phyloP scores from a whole-genome alignment of 2,888 invertebrate species.

The Hemaris fuciformis region DNA sequence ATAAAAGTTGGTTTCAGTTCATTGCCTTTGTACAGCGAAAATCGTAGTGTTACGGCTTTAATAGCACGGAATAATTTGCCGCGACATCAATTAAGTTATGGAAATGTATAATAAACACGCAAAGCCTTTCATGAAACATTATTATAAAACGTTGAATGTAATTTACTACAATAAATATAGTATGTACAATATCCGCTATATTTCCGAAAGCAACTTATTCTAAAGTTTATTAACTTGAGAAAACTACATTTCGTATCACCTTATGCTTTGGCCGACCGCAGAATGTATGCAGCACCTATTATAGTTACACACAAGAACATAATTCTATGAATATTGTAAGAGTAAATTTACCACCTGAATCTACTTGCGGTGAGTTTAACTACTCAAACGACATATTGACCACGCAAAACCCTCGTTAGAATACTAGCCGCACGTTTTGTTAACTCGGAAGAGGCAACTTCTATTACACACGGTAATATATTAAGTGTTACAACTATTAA shows the following conservation, averaged over 20 bases:
- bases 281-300: background rate
- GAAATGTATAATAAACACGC: too few species aligned
- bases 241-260: background rate
- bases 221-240: background rate
- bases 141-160: too few species aligned
- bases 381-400: slow-evolving; percentile 2
- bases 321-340: background rate
- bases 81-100: too few species aligned
- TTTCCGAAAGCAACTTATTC: background rate
- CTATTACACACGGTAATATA: background rate
- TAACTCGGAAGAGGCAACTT: background rate
- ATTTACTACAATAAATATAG: too few species aligned
- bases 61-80: too few species aligned
- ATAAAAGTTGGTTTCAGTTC: too few species aligned
- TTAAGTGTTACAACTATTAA: background rate
- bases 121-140: too few species aligned
- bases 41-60: too few species aligned
- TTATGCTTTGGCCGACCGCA: background rate
- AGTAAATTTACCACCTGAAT: background rate
- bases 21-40: too few species aligned
- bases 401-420: background rate
- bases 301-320: background rate
- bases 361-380: background rate
- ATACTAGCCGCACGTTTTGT: background rate
- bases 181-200: too few species aligned